Evolutionary conservation across 64 coral and sea anemone species (phyloP).

Genomic region (Cladopsammia gracilis): DNA sequence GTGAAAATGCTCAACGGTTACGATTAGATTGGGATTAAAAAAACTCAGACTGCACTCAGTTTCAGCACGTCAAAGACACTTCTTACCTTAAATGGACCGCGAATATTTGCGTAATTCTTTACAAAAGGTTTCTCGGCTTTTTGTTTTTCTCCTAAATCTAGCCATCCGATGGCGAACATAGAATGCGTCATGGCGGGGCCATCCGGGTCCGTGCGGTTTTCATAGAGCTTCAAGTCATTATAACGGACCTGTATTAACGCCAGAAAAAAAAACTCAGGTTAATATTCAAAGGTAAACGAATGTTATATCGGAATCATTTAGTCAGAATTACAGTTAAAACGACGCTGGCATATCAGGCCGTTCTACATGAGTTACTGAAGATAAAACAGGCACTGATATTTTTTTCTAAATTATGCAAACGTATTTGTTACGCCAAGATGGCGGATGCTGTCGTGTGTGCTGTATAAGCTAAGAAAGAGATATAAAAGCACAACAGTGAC

Average conservation of each 20-base stretch:
- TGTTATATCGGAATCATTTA: neutral
- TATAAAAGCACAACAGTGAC: too few relatives aligned
- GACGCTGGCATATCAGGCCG: too few relatives aligned
- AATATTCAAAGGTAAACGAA: neutral
- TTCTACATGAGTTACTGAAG: too few relatives aligned
- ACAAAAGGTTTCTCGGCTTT: slow-evolving; percentile 71
- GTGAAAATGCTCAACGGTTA: too few relatives aligned
- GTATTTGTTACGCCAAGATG: too few relatives aligned
- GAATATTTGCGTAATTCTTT: slow-evolving; percentile 90
- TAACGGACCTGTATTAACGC: slow-evolving; percentile 70
- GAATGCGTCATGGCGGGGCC: slow-evolving; percentile 95
- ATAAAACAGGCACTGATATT: too few relatives aligned
- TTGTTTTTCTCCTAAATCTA: slow-evolving; percentile 81
- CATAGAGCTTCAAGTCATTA: slow-evolving; percentile 84
- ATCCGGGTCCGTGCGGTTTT: slow-evolving; percentile 80
- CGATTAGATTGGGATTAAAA: too few relatives aligned
- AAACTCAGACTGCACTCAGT: neutral
- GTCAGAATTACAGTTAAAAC: neutral
- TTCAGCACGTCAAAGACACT: neutral
- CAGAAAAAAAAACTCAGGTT: neutral
- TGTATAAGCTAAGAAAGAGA: too few relatives aligned
- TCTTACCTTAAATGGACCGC: slow-evolving; percentile 85
- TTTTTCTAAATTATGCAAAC: too few relatives aligned
- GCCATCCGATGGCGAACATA: slow-evolving; percentile 97
- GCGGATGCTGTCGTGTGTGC: too few relatives aligned